Evolutionary conservation across 2,888 invertebrate species (phyloP).

Genomic region (Platycnemis pennipes): DNA sequence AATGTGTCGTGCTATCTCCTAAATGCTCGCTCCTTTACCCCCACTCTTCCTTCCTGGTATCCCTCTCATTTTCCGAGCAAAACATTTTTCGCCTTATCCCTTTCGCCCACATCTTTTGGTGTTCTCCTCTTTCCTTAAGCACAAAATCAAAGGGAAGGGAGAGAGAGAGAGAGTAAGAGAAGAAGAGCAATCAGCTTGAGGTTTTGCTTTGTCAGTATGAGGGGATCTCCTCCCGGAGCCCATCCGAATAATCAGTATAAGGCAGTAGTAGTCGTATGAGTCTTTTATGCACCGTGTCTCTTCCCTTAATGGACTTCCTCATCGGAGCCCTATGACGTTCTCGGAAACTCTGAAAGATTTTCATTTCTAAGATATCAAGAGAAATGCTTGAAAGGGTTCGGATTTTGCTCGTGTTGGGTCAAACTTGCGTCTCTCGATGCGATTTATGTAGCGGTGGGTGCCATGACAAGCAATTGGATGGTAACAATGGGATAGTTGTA

Average conservation of each 20-base stretch:
- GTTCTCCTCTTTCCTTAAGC: not conserved
- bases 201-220: not conserved
- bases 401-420: too few relatives aligned
- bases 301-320: not conserved
- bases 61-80: not conserved
- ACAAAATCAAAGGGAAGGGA: slow-evolving; percentile 25
- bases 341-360: not conserved
- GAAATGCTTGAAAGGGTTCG: not conserved
- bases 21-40: too few relatives aligned
- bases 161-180: too few relatives aligned
- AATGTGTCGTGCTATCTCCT: too few relatives aligned
- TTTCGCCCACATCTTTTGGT: not conserved
- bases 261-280: not conserved
- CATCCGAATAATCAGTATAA: not conserved
- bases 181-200: not conserved
- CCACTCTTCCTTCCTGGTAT: too few relatives aligned
- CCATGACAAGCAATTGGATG: too few relatives aligned
- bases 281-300: not conserved
- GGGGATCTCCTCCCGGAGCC: not conserved
- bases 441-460: too few relatives aligned
- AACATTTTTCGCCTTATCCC: not conserved
- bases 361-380: not conserved
- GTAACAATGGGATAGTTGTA: too few relatives aligned
- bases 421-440: too few relatives aligned
- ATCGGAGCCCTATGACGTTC: too few relatives aligned